phyloP scores from a whole-genome alignment of 2,797 vertebrate genomes.

The Xenops minutus region DNA sequence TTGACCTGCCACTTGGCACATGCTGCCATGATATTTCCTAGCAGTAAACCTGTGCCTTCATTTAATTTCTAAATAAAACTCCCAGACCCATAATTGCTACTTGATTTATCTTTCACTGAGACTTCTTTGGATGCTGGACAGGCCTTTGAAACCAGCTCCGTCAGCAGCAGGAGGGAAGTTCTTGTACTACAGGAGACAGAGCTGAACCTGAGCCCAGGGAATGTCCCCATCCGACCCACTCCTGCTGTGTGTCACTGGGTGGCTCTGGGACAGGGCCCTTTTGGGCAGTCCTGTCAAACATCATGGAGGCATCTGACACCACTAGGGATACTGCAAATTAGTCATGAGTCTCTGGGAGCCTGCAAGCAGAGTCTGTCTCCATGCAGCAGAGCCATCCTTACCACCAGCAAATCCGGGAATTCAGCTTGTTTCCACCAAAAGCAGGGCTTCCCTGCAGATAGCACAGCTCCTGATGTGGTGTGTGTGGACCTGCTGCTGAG shows the following conservation, averaged over 20 bases:
- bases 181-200: background rate
- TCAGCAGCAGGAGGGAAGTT: background rate
- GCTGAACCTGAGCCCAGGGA: background rate
- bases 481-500: background rate
- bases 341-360: background rate
- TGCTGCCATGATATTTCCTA: constrained; percentile 29
- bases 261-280: background rate
- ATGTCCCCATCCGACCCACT: background rate
- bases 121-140: background rate
- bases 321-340: background rate
- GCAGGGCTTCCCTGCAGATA: background rate
- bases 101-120: constrained; percentile 30
- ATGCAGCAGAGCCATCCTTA: fast-evolving
- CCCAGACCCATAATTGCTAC: background rate
- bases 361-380: background rate
- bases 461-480: background rate
- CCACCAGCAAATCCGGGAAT: background rate
- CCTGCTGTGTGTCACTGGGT: background rate
- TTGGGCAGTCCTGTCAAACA: fast-evolving
- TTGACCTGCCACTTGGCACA: background rate
- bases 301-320: background rate
- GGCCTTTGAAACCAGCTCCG: background rate
- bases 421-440: background rate
- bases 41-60: constrained; percentile 3
- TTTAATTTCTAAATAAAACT: constrained; percentile 61